phyloP scores from a whole-genome alignment of 2,888 invertebrate species.

The Kuschelorhynchus macadamiae region DNA sequence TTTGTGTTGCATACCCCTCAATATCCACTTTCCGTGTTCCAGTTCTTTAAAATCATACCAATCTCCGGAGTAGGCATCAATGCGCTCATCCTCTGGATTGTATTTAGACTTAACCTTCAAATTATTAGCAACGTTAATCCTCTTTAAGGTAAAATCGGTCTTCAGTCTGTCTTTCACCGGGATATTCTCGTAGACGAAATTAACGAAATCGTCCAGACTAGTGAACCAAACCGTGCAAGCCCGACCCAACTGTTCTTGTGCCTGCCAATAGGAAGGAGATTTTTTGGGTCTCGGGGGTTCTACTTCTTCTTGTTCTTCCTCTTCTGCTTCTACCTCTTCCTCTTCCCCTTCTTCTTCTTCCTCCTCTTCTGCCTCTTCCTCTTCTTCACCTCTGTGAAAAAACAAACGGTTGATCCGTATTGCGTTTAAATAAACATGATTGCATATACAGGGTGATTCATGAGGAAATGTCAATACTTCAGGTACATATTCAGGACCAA shows the following conservation, averaged over 20 bases:
- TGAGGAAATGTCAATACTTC: no score
- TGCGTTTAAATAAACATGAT: no score
- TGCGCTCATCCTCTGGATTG: slow-evolving; percentile 56
- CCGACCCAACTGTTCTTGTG: slow-evolving; percentile 60
- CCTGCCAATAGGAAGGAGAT: slow-evolving; percentile 59
- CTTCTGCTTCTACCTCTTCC: slow-evolving; percentile 16
- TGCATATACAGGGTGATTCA: no score
- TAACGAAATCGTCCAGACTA: slow-evolving; percentile 59
- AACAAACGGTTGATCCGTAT: no score
- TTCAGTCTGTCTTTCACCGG: slow-evolving; percentile 59
- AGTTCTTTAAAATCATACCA: slow-evolving; percentile 66
- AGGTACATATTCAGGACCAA: no score
- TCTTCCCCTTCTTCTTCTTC: slow-evolving; percentile 23
- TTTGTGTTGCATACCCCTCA: slow-evolving; percentile 63
- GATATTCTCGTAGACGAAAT: slow-evolving; percentile 63
- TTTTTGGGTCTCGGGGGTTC: slow-evolving; percentile 41
- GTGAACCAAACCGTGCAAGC: slow-evolving; percentile 64
- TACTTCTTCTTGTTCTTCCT: slow-evolving; percentile 9
- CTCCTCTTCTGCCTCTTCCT: slow-evolving; percentile 33
- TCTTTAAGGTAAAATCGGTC: slow-evolving; percentile 57
- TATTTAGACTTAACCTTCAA: slow-evolving; percentile 57
- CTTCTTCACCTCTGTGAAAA: no score
- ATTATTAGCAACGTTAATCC: slow-evolving; percentile 58
- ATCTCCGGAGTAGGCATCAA: slow-evolving; percentile 60
- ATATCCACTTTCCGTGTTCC: slow-evolving; percentile 65